Base-by-base conservation (phyloP, 2,888 invertebrate species). In the Ferrisia virgata region DNA sequence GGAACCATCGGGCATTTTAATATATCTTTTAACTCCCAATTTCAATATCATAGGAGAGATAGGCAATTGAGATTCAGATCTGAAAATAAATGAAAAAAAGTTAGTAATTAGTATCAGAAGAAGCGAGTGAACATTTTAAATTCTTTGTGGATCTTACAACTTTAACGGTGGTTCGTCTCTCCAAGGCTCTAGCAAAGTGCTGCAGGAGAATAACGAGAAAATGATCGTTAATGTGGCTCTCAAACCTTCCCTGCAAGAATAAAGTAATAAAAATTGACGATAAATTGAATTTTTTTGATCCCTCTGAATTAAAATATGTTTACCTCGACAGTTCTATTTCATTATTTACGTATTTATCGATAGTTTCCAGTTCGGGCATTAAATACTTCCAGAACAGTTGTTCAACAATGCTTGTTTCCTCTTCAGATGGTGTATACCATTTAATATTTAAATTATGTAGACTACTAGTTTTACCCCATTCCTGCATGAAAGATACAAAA, bases 401-500 rank as follows among this genome's bases (percentile, higher is more conserved):
- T 87, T 93, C 92, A 0, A 93, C 92, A 85, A 92, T 92, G 0
- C 89, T 88, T 0, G 94, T 91, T 88, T 96, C 96, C 53, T 91
- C 91, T 28, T 91, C 90, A 28, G 90, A 91, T 0, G 97, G 96
- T 78, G 93, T 90, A 87, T 95, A 94, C 96, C 96, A 97, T 58
- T 92, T 89, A 25, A 96, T 89, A 8, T 92, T 90, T 22, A 94
- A 89, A 33, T 92, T 91, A 84, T 92, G 90, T 25, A 94, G 88
- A 86, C 93, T 90, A 22, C 92, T 92, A 0, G 93, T 91, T 85
- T 91, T 91, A 0, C 95, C 97, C 97, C 97, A 98, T 86, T 95
- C 93, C 92, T 91, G 28, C 47, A n/a, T 22, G 1, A 22, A 78
- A n/a, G n/a, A n/a, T n/a, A n/a, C 8, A 76, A 76, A 11, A 18